Conservation (phyloP, 2,797 vertebrate species). For the Phalloptychus januarius region DNA sequence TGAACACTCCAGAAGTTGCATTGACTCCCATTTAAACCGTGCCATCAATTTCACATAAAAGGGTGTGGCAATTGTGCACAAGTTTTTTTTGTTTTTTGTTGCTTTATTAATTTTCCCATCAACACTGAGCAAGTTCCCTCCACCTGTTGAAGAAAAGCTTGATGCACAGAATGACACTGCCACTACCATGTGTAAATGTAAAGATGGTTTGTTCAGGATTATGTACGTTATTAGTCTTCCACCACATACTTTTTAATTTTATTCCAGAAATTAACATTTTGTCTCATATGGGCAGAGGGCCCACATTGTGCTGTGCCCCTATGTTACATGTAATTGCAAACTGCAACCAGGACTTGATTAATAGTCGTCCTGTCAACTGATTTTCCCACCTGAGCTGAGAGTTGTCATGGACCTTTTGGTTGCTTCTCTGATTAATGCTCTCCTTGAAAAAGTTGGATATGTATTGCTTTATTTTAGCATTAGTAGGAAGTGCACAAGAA, state of each 20-base stretch:
- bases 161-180: neutral
- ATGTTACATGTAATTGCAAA: neutral
- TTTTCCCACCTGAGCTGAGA: neutral
- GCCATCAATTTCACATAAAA: neutral
- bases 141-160: neutral
- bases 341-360: neutral
- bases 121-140: neutral
- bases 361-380: neutral
- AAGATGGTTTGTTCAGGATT: neutral
- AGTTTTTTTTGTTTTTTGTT: neutral
- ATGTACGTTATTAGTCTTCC: neutral
- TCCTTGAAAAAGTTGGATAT: conserved; percentile 5
- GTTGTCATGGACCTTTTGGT: neutral
- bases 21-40: neutral
- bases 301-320: neutral
- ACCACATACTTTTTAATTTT: neutral
- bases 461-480: conserved; percentile 54
- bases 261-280: neutral
- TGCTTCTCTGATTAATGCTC: neutral
- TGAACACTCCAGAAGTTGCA: neutral
- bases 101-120: neutral
- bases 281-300: neutral
- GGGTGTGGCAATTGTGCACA: neutral
- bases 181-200: neutral
- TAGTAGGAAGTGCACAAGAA: conserved; percentile 41